These are phyloP conservation scores for Caiman crocodilus DNA, from an alignment of 2,797 vertebrate genomes.

Conservation along the genomic window DNA sequence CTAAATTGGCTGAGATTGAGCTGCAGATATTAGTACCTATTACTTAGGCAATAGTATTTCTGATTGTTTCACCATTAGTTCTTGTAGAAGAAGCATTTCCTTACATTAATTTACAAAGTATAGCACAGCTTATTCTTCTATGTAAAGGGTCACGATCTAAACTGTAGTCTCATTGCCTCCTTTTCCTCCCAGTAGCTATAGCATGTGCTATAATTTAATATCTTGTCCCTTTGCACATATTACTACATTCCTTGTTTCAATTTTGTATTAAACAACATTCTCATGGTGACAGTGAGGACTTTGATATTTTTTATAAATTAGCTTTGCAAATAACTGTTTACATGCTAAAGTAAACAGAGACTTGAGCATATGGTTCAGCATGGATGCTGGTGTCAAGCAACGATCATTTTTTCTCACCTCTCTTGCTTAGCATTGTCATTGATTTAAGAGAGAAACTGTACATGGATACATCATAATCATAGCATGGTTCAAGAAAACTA, in stretches of 20 bases:
- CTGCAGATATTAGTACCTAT: background rate
- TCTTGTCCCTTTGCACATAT: background rate
- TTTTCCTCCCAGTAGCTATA: background rate
- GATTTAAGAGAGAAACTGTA: background rate
- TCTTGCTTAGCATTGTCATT: background rate
- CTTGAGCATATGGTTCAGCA: background rate
- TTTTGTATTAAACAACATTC: background rate
- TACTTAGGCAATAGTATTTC: background rate
- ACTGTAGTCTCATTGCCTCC: background rate
- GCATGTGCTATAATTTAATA: background rate
- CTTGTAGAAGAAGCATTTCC: background rate
- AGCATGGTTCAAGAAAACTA: background rate
- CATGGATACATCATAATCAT: background rate
- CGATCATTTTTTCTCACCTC: background rate
- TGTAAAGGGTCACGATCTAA: background rate
- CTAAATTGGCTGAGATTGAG: constrained; percentile 48
- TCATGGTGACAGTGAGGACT: background rate
- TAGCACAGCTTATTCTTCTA: background rate
- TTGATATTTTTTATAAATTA: background rate
- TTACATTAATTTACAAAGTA: background rate
- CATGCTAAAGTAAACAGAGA: background rate
- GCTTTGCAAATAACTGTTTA: background rate
- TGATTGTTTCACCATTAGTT: constrained; percentile 5
- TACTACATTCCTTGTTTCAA: background rate
- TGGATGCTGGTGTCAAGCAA: background rate